Evolutionary conservation across 2,113 vertebrate species (phyloP).

Genomic region (Nanger granti): DNA sequence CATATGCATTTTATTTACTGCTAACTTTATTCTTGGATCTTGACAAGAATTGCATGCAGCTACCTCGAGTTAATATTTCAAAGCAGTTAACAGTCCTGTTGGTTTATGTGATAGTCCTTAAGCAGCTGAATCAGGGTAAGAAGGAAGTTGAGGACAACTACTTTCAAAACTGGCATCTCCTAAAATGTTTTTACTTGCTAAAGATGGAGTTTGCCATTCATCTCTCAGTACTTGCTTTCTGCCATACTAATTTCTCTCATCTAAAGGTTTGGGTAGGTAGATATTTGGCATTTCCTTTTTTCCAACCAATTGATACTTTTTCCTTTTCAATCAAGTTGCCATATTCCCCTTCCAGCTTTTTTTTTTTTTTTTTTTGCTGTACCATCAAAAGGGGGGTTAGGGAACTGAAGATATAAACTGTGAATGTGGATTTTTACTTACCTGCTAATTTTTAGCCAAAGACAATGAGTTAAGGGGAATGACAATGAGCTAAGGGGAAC

Average conservation of each 20-base stretch:
- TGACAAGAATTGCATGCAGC: not conserved
- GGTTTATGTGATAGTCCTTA: not conserved
- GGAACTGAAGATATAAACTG: not conserved
- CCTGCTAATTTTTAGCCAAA: conserved; percentile 36
- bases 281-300: not conserved
- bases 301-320: not conserved
- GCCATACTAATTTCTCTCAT: not conserved
- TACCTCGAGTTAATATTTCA: not conserved
- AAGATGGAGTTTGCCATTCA: not conserved
- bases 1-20: not conserved
- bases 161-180: not conserved
- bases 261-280: not conserved
- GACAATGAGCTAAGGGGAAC: not conserved
- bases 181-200: not conserved
- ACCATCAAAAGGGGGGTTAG: not conserved
- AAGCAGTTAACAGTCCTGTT: not conserved
- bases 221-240: not conserved
- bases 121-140: not conserved
- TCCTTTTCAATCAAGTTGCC: not conserved
- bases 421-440: conserved; percentile 22
- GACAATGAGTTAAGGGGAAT: not conserved
- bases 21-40: not conserved
- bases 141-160: not conserved
- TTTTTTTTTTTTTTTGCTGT: not conserved
- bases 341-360: not conserved